Percentiles rank a stretch among this genome's conserved stretches.
These are phyloP conservation scores for Virgularia gustaviana DNA, from an alignment of 92 coral and sea anemone genomes.

Conservation along the genomic window DNA sequence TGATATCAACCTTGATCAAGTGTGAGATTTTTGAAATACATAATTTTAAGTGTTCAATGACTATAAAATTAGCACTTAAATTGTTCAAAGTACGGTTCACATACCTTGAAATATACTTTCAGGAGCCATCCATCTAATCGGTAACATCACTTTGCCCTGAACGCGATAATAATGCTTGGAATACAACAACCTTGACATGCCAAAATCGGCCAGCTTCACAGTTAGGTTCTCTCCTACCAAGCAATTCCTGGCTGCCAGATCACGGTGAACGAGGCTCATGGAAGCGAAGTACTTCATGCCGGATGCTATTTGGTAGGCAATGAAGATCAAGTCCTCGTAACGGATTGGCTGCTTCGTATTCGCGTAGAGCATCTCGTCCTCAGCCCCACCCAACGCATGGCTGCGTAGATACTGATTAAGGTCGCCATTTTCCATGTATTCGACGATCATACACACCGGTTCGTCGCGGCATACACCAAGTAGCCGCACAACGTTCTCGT, in stretches of 20 bases:
- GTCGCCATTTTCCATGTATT: slow-evolving; percentile 96
- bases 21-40: too few species aligned
- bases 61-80: too few species aligned
- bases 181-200: slow-evolving; percentile 95
- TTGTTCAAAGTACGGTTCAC: too few species aligned
- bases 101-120: slow-evolving; percentile 97
- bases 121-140: slow-evolving; percentile 99
- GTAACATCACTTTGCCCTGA: slow-evolving; percentile 85
- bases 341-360: slow-evolving; percentile 55
- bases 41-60: too few species aligned
- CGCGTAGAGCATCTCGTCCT: slow-evolving; percentile 35
- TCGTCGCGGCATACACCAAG: slow-evolving; percentile 92
- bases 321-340: slow-evolving; percentile 75
- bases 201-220: slow-evolving; percentile 97
- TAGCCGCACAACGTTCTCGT: slow-evolving; percentile 78
- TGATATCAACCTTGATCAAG: too few species aligned
- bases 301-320: slow-evolving; percentile 82
- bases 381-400: slow-evolving; percentile 26
- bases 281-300: slow-evolving; percentile 99
- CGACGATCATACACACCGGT: slow-evolving; percentile 98
- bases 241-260: slow-evolving; percentile 91
- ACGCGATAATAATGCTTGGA: slow-evolving; percentile 93
- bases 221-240: slow-evolving; percentile 91
- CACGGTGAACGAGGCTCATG: slow-evolving; percentile 86
- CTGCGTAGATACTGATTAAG: slow-evolving; percentile 81